Base-by-base conservation (phyloP, 64 coral and sea anemone species). In the Pachyseris speciosa region DNA sequence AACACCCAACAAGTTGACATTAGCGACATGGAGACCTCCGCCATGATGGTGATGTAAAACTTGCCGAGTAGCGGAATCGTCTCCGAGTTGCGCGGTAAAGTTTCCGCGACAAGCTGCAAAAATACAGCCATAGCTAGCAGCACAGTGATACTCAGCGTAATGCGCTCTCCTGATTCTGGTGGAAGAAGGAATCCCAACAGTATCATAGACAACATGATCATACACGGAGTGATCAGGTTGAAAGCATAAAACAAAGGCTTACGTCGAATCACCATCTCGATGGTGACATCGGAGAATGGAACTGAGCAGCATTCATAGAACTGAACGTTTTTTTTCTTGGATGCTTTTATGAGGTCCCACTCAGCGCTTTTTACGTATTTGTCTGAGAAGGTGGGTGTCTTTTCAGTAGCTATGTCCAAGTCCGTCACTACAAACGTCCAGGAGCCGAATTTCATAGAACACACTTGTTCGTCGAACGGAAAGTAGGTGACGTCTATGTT, bases 41-140 rank as follows among this genome's bases (percentile, higher is more conserved):
- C 53, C 93, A 95, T 95, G 55, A 95, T 95, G 10, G 88, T 95
- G 44, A 95, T 90, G 69, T 95, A 95, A 67, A 95, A 95, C 42
- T 83, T 91, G 0, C 93, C 93, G 44, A 95, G 87, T 7, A 95
- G 59, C 4, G 93, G 93, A n/a, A 88, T 95, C 12, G 69, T 86
- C 34, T 90, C 87, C 9, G 93, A 89, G 37, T 83, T 95, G 26
- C 93, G 87, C 16, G 93, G 93, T 10, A 95, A 45, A 48, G 93
- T 76, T 53, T 95, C 87, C 16, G 87, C 93, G 9, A 95, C 78
- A 0, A 95, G 87, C 2, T 95, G 80, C 15, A 95, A 29, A 17
- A 95, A 95, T 0, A 95, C 93, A 28, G 87, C 87, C 93, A 95
- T 95, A 7, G 93, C 93, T 8, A 95, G 58, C 17, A 95, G 80